Evolutionary conservation across 2,113 vertebrate genomes (phyloP).

Genomic region (Oncorhynchus gorbuscha): DNA sequence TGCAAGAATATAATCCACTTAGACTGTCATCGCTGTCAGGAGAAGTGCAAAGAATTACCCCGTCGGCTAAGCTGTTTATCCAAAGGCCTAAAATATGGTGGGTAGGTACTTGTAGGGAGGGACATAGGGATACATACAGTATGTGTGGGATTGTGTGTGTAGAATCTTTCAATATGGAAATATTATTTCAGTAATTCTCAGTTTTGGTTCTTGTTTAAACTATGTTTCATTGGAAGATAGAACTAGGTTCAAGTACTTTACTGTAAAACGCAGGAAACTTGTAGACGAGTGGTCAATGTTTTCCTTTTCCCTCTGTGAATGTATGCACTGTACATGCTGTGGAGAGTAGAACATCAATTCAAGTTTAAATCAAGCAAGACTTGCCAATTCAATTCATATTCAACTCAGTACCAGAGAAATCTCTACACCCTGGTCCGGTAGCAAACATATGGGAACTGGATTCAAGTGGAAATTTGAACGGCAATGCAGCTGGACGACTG

Average conservation of each 20-base stretch:
- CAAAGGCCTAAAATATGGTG: background rate
- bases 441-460: slow-evolving; percentile 57
- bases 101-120: background rate
- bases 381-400: slow-evolving; percentile 63
- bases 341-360: slow-evolving; percentile 18
- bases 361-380: slow-evolving; percentile 42
- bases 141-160: background rate
- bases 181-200: background rate
- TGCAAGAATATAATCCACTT: slow-evolving; percentile 26
- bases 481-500: slow-evolving; percentile 31
- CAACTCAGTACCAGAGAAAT: slow-evolving; percentile 51
- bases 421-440: slow-evolving; percentile 58
- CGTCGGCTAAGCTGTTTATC: slow-evolving; percentile 25
- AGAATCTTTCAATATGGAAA: background rate
- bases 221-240: background rate
- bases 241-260: background rate
- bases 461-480: slow-evolving; percentile 58
- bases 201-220: background rate
- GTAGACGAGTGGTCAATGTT: background rate
- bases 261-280: background rate
- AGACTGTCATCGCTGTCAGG: slow-evolving; percentile 41
- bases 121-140: no score
- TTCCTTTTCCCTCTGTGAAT: slow-evolving; percentile 21
- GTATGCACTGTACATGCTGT: slow-evolving; percentile 31
- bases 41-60: slow-evolving; percentile 37